Base-by-base conservation (phyloP, 1,140 invertebrate species). In the Tribolium castaneum region DNA sequence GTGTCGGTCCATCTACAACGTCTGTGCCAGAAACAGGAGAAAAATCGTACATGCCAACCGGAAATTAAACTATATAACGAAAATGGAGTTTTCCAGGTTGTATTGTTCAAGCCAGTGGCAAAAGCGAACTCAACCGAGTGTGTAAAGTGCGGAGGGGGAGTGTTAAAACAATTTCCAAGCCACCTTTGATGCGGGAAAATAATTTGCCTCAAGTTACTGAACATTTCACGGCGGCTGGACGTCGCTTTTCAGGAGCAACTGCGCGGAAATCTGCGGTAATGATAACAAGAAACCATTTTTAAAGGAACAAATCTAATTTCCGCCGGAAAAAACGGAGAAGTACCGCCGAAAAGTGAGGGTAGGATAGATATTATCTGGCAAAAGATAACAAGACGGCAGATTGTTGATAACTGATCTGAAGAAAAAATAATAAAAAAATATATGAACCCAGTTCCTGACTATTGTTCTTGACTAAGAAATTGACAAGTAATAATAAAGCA, bases 131-230 rank as follows among this genome's bases (percentile, higher is more conserved):
- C 80, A 82, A 1, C 76, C 12, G 77, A 82, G 80, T 78, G 78
- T 70, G 77, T 72, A 78, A 79, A 77, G 70, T 71, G 70, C 76
- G 79, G 52, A 75, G 79, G 78, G 82, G 75, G 80, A 80, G 82
- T 79, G 82, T 82, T 82, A 82, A 82, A 82, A 82, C 82, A 82
- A 82, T 82, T 82, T 82, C 80, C 80, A 82, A 82, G 80, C 39
- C 80, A 82, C 82, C 82, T 82, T 82, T 82, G 82, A 82, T 82
- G 82, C 82, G 82, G 82, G 74, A 81, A 81, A 82, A 82, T 81
- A 82, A 82, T 82, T 82, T 82, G 82, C 82, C 82, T 82, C 80
- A 82, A 82, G 82, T 82, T 82, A 82, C 80, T 78, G 81, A 82
- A 82, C 80, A 82, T 82, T 82, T 82, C 82, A 82, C 82, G 80